A percentile compares a stretch with the other conserved stretches of the same genome.
phyloP scores from a whole-genome alignment of 2,888 invertebrate genomes.

The Oscheius myriophilus region DNA sequence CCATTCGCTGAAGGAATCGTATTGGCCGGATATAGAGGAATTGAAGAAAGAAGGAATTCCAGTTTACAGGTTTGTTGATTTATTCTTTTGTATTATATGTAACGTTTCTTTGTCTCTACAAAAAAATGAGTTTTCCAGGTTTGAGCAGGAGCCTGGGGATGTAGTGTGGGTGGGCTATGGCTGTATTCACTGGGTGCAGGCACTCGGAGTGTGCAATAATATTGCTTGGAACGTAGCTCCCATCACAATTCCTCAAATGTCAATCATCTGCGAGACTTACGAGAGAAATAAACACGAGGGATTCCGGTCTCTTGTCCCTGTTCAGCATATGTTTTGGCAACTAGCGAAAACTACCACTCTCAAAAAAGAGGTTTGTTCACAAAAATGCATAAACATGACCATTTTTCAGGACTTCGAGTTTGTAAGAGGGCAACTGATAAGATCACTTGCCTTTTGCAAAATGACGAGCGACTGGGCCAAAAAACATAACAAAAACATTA shows the following conservation, averaged over 20 bases:
- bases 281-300: too few species aligned
- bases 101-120: not conserved
- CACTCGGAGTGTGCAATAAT: slow-evolving; percentile 83
- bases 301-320: too few species aligned
- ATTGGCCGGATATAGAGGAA: slow-evolving; percentile 98
- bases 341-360: too few species aligned
- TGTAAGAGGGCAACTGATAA: slow-evolving; percentile 69
- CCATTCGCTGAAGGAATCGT: slow-evolving; percentile 94
- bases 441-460: slow-evolving; percentile 85
- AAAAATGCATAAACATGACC: too few species aligned
- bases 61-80: slow-evolving; percentile 80
- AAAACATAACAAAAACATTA: too few species aligned
- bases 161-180: slow-evolving; percentile 98
- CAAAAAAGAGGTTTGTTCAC: too few species aligned
- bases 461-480: slow-evolving; percentile 86
- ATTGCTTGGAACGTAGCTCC: slow-evolving; percentile 99
- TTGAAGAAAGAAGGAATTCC: slow-evolving; percentile 93
- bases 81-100: not conserved
- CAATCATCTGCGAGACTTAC: too few species aligned
- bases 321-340: too few species aligned
- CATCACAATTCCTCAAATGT: slow-evolving; percentile 89
- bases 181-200: slow-evolving; percentile 75
- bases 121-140: too few species aligned
- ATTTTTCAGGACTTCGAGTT: slow-evolving; percentile 61
- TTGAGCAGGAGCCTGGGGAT: slow-evolving; percentile 95